Evolutionary conservation across 2,113 vertebrate species (phyloP).

Genomic region (Salvelinus namaycush): DNA sequence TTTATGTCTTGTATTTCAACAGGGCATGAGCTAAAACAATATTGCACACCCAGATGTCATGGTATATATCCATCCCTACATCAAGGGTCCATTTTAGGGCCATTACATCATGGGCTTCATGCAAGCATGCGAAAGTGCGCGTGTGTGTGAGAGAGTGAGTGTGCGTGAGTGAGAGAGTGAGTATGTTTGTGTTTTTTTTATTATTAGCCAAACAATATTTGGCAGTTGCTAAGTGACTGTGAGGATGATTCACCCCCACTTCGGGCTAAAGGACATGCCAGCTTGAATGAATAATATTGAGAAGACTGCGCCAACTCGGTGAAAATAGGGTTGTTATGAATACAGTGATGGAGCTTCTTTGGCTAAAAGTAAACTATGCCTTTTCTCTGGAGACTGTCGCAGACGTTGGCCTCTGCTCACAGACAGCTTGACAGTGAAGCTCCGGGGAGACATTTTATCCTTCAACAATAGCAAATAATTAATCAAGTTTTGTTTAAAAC

Average conservation of each 20-base stretch:
- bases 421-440: constrained; percentile 1
- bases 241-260: constrained; percentile 63
- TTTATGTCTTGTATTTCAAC: constrained; percentile 51
- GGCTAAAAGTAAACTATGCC: constrained; percentile 58
- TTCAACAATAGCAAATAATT: neutral
- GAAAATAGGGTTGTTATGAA: constrained; percentile 61
- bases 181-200: constrained; percentile 46
- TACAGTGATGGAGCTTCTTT: constrained; percentile 63
- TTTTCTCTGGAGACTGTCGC: constrained; percentile 44
- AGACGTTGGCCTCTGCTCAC: constrained; percentile 15
- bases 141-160: constrained; percentile 6
- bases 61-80: neutral
- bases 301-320: constrained; percentile 55
- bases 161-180: neutral
- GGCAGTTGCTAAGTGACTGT: constrained; percentile 72
- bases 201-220: constrained; percentile 69
- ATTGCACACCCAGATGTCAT: neutral
- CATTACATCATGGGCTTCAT: constrained; percentile 12
- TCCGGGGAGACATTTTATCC: constrained; percentile 21
- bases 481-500: neutral
- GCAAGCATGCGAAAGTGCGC: neutral
- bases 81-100: neutral
- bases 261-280: constrained; percentile 59
- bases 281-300: constrained; percentile 65
- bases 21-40: constrained; percentile 30